Conservation (phyloP, 1,140 invertebrate species). For the Dendroctonus ponderosae region DNA sequence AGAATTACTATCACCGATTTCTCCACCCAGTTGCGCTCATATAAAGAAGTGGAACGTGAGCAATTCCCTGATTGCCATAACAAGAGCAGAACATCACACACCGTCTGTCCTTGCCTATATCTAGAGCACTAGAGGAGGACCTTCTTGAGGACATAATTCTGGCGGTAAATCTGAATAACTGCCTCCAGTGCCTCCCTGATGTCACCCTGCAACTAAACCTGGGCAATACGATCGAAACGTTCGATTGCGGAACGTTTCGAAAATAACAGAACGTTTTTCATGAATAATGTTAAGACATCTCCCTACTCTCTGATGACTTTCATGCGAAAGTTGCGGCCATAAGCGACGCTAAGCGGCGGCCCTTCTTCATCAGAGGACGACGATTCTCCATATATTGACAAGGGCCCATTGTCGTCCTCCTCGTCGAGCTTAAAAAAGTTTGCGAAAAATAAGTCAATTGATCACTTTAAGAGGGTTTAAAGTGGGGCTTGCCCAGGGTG, state of each 20-base stretch:
- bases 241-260: too few relatives aligned
- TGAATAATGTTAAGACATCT: constrained; percentile 27
- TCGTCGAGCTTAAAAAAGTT: constrained; percentile 37
- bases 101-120: too few relatives aligned
- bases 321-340: constrained; percentile 36
- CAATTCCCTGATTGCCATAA: too few relatives aligned
- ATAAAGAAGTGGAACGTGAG: neutral
- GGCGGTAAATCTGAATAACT: too few relatives aligned
- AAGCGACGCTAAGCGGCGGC: constrained; percentile 35
- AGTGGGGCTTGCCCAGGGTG: neutral
- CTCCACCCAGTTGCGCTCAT: too few relatives aligned
- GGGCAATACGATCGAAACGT: too few relatives aligned
- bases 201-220: too few relatives aligned
- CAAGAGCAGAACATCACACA: too few relatives aligned
- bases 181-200: too few relatives aligned
- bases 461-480: neutral
- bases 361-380: constrained; percentile 41
- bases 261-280: too few relatives aligned
- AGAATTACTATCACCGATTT: constrained; percentile 12
- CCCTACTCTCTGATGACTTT: constrained; percentile 31
- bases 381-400: constrained; percentile 38
- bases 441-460: neutral
- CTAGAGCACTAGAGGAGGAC: too few relatives aligned
- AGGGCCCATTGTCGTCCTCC: constrained; percentile 36
- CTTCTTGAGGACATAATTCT: too few relatives aligned